These are phyloP conservation scores for Enteromius argenteus DNA, from an alignment of 2,797 vertebrate species.

Conservation along the genomic window DNA sequence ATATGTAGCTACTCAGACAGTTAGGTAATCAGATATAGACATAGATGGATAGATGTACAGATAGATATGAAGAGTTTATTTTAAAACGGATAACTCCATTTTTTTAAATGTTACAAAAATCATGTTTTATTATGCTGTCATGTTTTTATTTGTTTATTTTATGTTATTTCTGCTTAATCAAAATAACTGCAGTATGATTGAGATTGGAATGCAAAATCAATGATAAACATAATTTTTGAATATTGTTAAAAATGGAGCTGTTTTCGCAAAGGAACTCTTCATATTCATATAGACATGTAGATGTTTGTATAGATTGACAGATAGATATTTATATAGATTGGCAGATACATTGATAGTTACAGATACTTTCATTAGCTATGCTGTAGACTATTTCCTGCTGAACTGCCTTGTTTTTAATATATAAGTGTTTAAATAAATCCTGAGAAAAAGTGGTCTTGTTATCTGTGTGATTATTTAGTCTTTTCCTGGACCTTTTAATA, in stretches of 20 bases:
- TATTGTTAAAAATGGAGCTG: no score
- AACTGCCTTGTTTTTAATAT: constrained; percentile 3
- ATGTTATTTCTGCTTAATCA: no score
- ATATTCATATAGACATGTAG: neutral
- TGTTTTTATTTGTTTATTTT: no score
- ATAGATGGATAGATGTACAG: no score
- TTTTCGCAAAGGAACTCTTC: no score
- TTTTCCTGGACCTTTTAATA: neutral
- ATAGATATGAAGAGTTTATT: neutral
- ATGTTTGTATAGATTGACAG: neutral
- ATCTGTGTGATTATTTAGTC: constrained; percentile 1
- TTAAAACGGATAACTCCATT: neutral
- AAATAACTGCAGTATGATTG: no score
- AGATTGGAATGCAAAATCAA: no score
- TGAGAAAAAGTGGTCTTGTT: neutral
- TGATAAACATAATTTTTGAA: no score
- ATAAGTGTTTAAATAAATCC: neutral
- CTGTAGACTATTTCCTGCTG: neutral
- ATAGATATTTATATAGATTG: neutral
- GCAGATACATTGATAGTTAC: neutral
- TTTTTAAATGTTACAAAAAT: no score
- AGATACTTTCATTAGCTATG: neutral
- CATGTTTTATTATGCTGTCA: no score
- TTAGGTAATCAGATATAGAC: no score
- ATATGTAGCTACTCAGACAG: no score